These are phyloP conservation scores for Osmoderma eremita DNA, from an alignment of 2,888 invertebrate genomes.

Conservation along the genomic window DNA sequence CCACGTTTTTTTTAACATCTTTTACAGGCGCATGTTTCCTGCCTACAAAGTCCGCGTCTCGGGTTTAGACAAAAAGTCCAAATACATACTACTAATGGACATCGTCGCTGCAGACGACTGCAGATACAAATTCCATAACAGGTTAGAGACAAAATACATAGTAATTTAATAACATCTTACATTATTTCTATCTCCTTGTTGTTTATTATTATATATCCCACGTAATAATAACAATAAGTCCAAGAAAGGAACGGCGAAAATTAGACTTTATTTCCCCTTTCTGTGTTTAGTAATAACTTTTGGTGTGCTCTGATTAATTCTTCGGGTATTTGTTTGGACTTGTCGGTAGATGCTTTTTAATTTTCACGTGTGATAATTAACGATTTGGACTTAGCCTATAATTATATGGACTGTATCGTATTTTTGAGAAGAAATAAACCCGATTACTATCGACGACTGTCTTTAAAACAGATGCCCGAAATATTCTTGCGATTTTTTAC, in stretches of 20 bases:
- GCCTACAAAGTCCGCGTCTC: slow-evolving; percentile 96
- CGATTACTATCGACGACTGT: background rate
- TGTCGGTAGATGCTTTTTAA: slow-evolving; percentile 43
- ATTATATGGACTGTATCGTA: too few relatives aligned
- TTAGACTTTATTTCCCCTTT: slow-evolving; percentile 4
- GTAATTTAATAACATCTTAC: slow-evolving; percentile 16
- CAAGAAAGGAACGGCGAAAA: too few relatives aligned
- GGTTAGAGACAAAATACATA: slow-evolving; percentile 67
- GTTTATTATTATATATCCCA: slow-evolving; percentile 17
- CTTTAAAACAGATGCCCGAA: slow-evolving; percentile 60
- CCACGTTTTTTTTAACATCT: slow-evolving; percentile 56
- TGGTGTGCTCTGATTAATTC: slow-evolving; percentile 45
- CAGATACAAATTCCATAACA: slow-evolving; percentile 94
- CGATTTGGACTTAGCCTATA: too few relatives aligned
- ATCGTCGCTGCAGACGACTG: slow-evolving; percentile 97
- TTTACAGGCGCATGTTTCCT: slow-evolving; percentile 96
- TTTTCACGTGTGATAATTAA: too few relatives aligned
- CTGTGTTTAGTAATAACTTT: slow-evolving; percentile 39
- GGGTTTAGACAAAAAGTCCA: slow-evolving; percentile 96
- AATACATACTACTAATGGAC: slow-evolving; percentile 97
- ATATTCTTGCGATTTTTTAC: slow-evolving; percentile 43
- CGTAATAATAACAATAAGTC: background rate
- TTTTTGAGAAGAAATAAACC: too few relatives aligned
- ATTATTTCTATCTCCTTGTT: slow-evolving; percentile 35
- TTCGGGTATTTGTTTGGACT: slow-evolving; percentile 52